Conservation (phyloP, 2,113 vertebrate species). For the Peromyscus leucopus region DNA sequence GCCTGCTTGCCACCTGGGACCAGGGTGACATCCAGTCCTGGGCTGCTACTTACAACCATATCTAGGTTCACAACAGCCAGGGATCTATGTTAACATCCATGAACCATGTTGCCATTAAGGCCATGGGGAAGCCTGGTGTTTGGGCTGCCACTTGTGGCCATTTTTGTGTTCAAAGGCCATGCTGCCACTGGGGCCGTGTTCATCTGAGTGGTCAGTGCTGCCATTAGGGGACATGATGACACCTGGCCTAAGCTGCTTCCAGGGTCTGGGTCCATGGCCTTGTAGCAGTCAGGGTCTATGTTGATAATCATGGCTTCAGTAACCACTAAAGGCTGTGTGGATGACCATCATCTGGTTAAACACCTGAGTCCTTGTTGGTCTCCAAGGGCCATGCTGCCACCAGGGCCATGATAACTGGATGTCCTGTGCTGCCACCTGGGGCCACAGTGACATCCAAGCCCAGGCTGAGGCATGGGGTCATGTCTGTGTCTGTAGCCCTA, state of each 20-base stretch:
- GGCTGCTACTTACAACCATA: neutral
- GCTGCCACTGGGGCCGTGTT: neutral
- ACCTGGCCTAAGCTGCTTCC: neutral
- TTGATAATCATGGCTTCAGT: no score
- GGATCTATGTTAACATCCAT: neutral
- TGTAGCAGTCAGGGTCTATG: no score
- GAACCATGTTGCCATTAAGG: neutral
- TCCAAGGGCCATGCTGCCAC: no score
- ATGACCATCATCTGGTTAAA: no score
- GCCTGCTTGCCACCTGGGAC: neutral
- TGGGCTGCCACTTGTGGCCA: neutral
- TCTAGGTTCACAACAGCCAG: neutral
- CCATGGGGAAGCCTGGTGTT: neutral
- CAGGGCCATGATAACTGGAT: no score
- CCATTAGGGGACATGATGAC: neutral
- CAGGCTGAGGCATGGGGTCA: no score
- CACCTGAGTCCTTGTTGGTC: no score
- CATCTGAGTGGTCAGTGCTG: neutral
- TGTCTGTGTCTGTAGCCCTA: neutral
- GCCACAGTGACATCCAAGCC: no score
- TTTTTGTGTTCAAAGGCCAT: neutral
- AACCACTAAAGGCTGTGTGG: no score
- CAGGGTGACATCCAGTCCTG: neutral
- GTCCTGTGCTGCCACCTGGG: no score
- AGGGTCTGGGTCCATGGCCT: no score